phyloP scores from a whole-genome alignment of 2,888 invertebrate genomes.

The Amblyteles armatorius region DNA sequence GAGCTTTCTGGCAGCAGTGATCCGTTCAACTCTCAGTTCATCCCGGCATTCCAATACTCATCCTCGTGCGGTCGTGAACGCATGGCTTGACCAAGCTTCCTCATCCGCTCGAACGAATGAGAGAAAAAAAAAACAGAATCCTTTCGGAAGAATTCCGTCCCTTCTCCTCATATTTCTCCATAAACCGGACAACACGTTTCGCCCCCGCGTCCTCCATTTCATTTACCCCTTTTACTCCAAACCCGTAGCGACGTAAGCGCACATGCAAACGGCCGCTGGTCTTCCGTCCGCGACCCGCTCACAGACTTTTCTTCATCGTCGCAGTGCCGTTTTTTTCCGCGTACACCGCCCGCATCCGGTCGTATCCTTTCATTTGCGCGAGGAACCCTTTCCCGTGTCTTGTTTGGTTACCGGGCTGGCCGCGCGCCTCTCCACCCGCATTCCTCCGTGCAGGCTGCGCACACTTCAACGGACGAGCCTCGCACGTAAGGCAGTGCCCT shows the following conservation, averaged over 20 bases:
- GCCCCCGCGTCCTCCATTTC: slow-evolving; percentile 31
- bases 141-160: not conserved
- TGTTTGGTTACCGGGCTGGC: slow-evolving; percentile 34
- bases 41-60: slow-evolving; percentile 7
- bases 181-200: slow-evolving; percentile 26
- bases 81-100: not conserved
- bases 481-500: slow-evolving; percentile 11
- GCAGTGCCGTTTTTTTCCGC: slow-evolving; percentile 14
- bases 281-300: slow-evolving; percentile 25
- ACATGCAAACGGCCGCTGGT: slow-evolving; percentile 41
- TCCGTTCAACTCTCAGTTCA: slow-evolving; percentile 9
- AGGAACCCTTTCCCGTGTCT: slow-evolving; percentile 45
- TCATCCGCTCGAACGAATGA: slow-evolving; percentile 4
- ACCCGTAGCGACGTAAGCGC: slow-evolving; percentile 28
- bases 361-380: slow-evolving; percentile 51
- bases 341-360: slow-evolving; percentile 46
- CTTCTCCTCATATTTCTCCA: slow-evolving; percentile 23
- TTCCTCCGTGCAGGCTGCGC: slow-evolving; percentile 31
- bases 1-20: slow-evolving; percentile 34
- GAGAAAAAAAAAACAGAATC: slow-evolving; percentile 1
- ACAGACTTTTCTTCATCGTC: slow-evolving; percentile 32
- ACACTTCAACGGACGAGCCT: slow-evolving; percentile 41
- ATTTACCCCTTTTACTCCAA: slow-evolving; percentile 30
- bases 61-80: not conserved
- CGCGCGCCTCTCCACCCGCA: slow-evolving; percentile 30